Percentiles rank a stretch among this genome's conserved stretches.
These are phyloP conservation scores for Himalopsyche japonica DNA, from an alignment of 2,888 invertebrate species.

Conservation along the genomic window DNA sequence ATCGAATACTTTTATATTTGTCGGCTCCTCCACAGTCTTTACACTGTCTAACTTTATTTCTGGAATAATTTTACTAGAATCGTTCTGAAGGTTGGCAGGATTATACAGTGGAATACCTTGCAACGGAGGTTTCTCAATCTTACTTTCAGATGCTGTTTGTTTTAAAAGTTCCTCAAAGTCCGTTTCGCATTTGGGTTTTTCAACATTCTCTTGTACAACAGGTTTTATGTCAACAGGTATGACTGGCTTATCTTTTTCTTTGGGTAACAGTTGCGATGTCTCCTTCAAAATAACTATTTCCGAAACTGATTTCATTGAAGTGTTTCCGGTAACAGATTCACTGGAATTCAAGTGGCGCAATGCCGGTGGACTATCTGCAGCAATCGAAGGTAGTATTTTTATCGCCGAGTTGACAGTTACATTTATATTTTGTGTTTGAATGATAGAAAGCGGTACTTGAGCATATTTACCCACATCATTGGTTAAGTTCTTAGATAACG, in stretches of 20 bases:
- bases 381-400: not conserved
- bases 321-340: not conserved
- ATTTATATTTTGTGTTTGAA: not conserved
- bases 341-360: slow-evolving; percentile 11
- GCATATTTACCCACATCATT: not conserved
- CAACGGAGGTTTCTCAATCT: slow-evolving; percentile 44
- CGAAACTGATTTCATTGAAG: not conserved
- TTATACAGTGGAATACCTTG: not conserved
- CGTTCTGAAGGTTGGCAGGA: not conserved
- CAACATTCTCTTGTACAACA: slow-evolving; percentile 30
- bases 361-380: slow-evolving; percentile 11
- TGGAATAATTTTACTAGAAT: not conserved
- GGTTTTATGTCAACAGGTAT: not conserved
- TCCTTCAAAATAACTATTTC: not conserved
- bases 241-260: not conserved
- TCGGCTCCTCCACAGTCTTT: not conserved
- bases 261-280: not conserved
- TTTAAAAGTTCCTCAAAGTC: slow-evolving; percentile 59
- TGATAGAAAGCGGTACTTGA: slow-evolving; percentile 1
- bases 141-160: slow-evolving; percentile 58
- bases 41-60: not conserved
- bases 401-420: not conserved
- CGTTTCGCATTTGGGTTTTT: slow-evolving; percentile 52
- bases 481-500: not conserved
- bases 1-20: not conserved